Base-by-base conservation (phyloP, 2,113 vertebrate species). In the Micronycteris hirsuta region DNA sequence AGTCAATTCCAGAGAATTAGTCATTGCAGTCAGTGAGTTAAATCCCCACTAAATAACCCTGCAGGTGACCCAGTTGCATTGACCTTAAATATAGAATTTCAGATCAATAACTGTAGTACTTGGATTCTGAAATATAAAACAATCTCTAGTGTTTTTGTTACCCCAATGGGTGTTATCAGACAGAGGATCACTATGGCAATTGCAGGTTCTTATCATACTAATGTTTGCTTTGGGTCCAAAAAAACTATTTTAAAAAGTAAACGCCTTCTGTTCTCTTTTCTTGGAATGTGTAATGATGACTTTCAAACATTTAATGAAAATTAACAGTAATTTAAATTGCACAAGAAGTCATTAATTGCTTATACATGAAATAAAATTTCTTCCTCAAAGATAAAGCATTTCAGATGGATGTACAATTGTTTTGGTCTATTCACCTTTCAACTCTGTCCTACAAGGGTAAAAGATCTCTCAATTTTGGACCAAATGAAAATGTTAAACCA, bases 271-370 rank as follows among this genome's bases (percentile, higher is more conserved):
- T 97, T 98, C 97, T 97, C 97, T 98, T 96, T 97, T 90, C 95
- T 97, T 97, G 96, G 97, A 98, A 97, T 95, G 97, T 96, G 61
- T 77, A 82, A 98, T 96, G 97, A 98, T 97, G 96, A 97, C 86
- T 98, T 98, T 97, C 96, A 98, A 96, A 95, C 54, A 91, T 36
- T 87, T 85, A 87, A 95, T 90, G 54, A 92, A 56, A 98, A 98
- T 98, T 98, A 98, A 98, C 96, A 98, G 97, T 97, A 98, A 96
- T 98, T 98, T 97, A 98, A 98, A 98, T 58, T 97, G 89, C 89
- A 98, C 94, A 97, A 98, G 97, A 76, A 92, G 97, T 86, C 96
- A 98, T 98, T 98, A 97, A 97, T 97, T 98, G 98, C 92, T 98
- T 96, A 63, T 68, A 97, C 82, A 93, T 98, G 76, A 94, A 98